Evolutionary conservation across 2,888 invertebrate species (phyloP), one percentile per base, ranked within the genome.

Genomic region (Thymelicus lineola): DNA sequence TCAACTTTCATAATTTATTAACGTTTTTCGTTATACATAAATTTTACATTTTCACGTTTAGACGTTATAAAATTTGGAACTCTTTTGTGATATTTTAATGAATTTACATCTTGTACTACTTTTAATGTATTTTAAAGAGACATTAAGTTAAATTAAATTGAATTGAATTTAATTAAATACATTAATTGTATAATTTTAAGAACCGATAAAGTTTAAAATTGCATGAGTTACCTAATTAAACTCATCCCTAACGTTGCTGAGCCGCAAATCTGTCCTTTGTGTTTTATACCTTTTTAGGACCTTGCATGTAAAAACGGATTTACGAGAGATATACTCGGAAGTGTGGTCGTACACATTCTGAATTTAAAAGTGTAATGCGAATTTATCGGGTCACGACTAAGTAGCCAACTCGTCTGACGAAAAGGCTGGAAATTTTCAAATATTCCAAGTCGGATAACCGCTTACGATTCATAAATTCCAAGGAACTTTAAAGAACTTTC

Each of bases 211-310:
- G 53, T 20, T 53, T 53, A 20, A 53, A 53, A 53, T 20, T 53
- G 53, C 20, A 53, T 28, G 53, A 28, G 20, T 20, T 53, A 20
- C 20, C 53, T 53, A 53, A 53, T 53, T 53, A 53, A 53, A 53
- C 53, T 53, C 53, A 20, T 53, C 53, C 53, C 53, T 15, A 53
- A 20, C 20, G 20, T 53, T 53, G 53, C 20, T 9, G 50, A 15
- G 20, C 53, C 53, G 53, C 53, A 53, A 53, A 53, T 53, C 53
- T 53, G 20, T 20, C 53, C 53, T 20, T 53, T 53, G 53, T 53
- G 20, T 20, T 20, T 20, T 53, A 17, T 53, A 53, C 20, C 50
- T 42, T 53, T 53, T 53, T 12, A 53, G 20, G 20, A 9, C 53
- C 20, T 17, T 50, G 9, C 12, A 10, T 42, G 53, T 0, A 20